These are phyloP conservation scores for Graptemys geographica DNA, from an alignment of 2,797 vertebrate species.

Conservation along the genomic window DNA sequence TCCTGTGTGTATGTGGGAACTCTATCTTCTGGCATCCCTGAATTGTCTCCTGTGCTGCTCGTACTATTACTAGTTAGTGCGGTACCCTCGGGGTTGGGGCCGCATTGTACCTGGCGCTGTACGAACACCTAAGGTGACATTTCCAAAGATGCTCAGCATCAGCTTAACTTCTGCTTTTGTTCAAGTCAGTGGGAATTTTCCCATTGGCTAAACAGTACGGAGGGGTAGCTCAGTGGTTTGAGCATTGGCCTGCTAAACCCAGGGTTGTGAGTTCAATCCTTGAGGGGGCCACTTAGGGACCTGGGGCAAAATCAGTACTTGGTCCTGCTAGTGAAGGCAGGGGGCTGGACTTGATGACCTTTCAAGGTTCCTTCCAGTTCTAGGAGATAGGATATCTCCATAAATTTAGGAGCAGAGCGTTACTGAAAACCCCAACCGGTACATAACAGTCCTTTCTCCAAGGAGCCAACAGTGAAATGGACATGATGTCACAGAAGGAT, in stretches of 20 bases:
- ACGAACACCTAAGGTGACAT: rapidly evolving
- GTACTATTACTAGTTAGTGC: background rate
- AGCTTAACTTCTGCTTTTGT: background rate
- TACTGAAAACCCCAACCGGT: background rate
- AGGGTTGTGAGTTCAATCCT: too few relatives aligned
- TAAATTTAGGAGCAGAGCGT: too few relatives aligned
- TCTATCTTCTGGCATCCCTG: background rate
- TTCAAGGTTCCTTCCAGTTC: too few relatives aligned
- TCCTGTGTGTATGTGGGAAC: background rate
- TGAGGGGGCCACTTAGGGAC: too few relatives aligned
- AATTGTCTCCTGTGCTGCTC: background rate
- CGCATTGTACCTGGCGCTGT: background rate
- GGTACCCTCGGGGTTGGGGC: too few relatives aligned
- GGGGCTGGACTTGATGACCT: too few relatives aligned
- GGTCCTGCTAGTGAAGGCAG: too few relatives aligned
- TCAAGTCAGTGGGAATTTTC: background rate
- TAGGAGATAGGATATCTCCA: too few relatives aligned
- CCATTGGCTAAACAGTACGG: background rate
- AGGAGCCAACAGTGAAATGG: background rate
- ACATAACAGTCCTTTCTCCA: background rate
- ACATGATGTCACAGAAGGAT: background rate
- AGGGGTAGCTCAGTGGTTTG: too few relatives aligned
- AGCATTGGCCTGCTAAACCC: too few relatives aligned
- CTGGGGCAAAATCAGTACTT: too few relatives aligned
- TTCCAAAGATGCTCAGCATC: background rate